A percentile compares a stretch with the other conserved stretches of the same genome.
Conservation (phyloP, 2,797 vertebrate species). For the Clarias laeviceps region DNA sequence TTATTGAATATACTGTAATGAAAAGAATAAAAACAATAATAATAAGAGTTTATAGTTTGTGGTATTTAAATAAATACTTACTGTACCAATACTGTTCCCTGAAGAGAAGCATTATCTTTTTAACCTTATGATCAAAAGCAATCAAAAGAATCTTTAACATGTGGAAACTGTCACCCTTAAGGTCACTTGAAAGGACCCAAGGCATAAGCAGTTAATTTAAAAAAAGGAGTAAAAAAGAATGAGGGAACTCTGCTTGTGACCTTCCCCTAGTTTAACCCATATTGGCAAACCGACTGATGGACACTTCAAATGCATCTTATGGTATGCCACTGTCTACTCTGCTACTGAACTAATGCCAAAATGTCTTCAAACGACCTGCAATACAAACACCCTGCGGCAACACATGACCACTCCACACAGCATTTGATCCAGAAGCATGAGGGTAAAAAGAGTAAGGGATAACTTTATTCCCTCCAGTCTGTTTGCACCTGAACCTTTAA, state of each 20-base stretch:
- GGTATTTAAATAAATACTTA: not conserved
- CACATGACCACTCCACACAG: slow-evolving; percentile 17
- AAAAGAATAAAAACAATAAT: not conserved
- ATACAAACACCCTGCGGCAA: slow-evolving; percentile 26
- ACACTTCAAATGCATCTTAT: slow-evolving; percentile 42
- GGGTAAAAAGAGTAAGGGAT: not conserved
- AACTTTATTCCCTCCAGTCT: slow-evolving; percentile 22
- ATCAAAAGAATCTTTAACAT: not conserved
- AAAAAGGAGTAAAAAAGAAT: not conserved
- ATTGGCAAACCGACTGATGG: slow-evolving; percentile 38
- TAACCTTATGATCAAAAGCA: not conserved
- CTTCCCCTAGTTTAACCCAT: slow-evolving; percentile 8
- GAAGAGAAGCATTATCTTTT: not conserved
- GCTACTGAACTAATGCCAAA: slow-evolving; percentile 15
- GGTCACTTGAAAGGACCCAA: slow-evolving; percentile 4
- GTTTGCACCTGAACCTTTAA: slow-evolving; percentile 54
- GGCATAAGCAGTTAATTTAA: slow-evolving; percentile 21
- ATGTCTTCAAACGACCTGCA: slow-evolving; percentile 24
- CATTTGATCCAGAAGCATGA: slow-evolving; percentile 34
- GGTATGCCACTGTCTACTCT: slow-evolving; percentile 27
- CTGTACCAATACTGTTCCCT: not conserved
- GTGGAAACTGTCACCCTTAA: not conserved
- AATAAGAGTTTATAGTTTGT: not conserved
- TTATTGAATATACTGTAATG: not conserved
- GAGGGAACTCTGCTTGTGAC: slow-evolving; percentile 19